These are phyloP conservation scores for Zhuqinia jingwanae DNA, from an alignment of 2,888 invertebrate species.

Conservation along the genomic window DNA sequence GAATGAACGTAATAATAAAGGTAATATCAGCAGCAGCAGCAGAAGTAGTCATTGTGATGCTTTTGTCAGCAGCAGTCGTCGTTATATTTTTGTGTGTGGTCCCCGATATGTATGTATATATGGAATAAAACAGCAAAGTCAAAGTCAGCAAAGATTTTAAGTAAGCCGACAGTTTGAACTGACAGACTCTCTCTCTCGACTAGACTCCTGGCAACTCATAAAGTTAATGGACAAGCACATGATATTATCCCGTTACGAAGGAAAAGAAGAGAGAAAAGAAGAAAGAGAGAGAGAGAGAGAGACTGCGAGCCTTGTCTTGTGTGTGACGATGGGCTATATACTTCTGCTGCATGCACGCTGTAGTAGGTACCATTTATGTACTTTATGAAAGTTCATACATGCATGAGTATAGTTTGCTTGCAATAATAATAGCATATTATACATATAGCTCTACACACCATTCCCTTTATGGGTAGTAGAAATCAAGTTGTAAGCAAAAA, in stretches of 20 bases:
- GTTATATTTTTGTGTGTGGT: conserved; percentile 1
- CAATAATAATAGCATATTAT: too few species aligned
- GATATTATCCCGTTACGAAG: conserved; percentile 40
- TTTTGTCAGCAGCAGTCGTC: neutral
- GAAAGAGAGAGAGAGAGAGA: neutral
- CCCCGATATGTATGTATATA: too few species aligned
- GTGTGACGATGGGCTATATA: neutral
- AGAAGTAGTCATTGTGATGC: too few species aligned
- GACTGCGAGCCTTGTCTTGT: neutral
- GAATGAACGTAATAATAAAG: neutral
- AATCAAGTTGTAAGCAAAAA: conserved; percentile 25
- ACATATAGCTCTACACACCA: neutral
- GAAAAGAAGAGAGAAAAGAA: neutral
- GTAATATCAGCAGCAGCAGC: neutral
- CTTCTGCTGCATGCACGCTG: neutral
- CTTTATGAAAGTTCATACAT: neutral
- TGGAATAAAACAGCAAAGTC: conserved; percentile 30
- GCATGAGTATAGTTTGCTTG: neutral
- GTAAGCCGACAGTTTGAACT: conserved; percentile 61
- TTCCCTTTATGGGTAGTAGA: neutral
- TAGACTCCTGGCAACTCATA: conserved; percentile 61
- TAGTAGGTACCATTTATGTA: neutral
- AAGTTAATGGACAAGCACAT: conserved; percentile 65
- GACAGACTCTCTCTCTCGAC: conserved; percentile 60
- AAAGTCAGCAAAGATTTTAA: conserved; percentile 28